These are phyloP conservation scores for Hyles lineata DNA, from an alignment of 2,888 invertebrate genomes.

Conservation along the genomic window DNA sequence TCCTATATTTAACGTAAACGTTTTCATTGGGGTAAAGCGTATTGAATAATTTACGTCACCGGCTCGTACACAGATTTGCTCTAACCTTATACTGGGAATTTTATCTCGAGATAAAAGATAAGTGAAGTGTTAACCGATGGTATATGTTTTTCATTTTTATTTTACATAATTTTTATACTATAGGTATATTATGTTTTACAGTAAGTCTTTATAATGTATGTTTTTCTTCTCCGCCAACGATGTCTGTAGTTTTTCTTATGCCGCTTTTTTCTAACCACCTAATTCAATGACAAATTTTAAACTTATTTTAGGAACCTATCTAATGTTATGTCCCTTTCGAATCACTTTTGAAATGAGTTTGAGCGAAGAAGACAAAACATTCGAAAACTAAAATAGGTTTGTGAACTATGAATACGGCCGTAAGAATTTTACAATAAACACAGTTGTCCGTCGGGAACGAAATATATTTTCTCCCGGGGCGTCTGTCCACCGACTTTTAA, in stretches of 20 bases:
- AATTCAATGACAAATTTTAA: too few relatives aligned
- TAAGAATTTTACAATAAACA: neutral
- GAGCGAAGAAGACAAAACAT: too few relatives aligned
- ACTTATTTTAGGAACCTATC: too few relatives aligned
- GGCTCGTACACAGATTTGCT: neutral
- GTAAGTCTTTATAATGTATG: too few relatives aligned
- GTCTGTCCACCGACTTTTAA: neutral
- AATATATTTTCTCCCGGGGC: neutral
- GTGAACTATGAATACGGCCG: too few relatives aligned
- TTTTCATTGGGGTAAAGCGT: neutral
- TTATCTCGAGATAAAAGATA: neutral
- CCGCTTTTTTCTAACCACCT: neutral
- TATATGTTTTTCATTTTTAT: neutral
- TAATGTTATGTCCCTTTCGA: too few relatives aligned
- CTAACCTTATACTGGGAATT: neutral
- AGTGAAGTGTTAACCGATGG: neutral
- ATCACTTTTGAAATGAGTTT: too few relatives aligned
- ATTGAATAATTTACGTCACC: neutral
- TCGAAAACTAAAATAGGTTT: too few relatives aligned
- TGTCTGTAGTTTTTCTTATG: neutral
- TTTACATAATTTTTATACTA: neutral
- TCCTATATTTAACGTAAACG: slow-evolving; percentile 14
- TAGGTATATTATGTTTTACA: too few relatives aligned
- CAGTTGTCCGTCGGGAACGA: neutral
- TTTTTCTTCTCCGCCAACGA: neutral